Percentiles rank a stretch among this genome's conserved stretches.
phyloP scores from a whole-genome alignment of 2,113 vertebrate species.

The Ptyas mucosa region DNA sequence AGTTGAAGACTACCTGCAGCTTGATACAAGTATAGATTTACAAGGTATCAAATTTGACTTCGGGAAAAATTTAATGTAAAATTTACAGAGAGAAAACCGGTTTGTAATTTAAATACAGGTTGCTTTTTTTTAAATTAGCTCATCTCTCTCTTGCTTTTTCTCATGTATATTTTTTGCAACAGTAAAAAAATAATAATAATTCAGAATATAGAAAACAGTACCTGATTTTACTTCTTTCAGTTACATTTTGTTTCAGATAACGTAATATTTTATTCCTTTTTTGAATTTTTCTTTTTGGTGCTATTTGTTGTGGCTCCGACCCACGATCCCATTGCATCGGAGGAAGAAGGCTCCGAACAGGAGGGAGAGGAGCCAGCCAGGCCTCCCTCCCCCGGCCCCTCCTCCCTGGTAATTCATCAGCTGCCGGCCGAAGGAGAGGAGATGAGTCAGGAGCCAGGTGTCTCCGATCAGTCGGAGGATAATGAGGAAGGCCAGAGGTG shows the following conservation, averaged over 20 bases:
- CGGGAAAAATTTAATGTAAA: neutral
- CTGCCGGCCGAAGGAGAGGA: too few relatives aligned
- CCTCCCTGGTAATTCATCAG: too few relatives aligned
- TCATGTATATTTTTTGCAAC: neutral
- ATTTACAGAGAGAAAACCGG: neutral
- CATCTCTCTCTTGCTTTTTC: neutral
- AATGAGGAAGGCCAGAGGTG: too few relatives aligned
- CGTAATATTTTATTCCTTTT: neutral
- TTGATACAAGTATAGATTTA: neutral
- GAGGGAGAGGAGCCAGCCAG: too few relatives aligned
- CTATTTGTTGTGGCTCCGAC: too few relatives aligned
- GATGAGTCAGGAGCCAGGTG: too few relatives aligned
- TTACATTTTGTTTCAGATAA: neutral
- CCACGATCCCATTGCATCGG: too few relatives aligned
- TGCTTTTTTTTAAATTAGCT: neutral
- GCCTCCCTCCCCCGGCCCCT: too few relatives aligned
- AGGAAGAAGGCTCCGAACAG: too few relatives aligned
- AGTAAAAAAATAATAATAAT: neutral
- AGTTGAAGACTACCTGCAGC: neutral
- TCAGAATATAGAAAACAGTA: neutral
- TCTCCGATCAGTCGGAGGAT: too few relatives aligned
- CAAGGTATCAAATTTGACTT: neutral
- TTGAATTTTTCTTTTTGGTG: neutral
- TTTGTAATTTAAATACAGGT: neutral
- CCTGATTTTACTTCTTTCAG: neutral